Conservation (phyloP, 2,113 vertebrate genomes). For the Balaeniceps rex region DNA sequence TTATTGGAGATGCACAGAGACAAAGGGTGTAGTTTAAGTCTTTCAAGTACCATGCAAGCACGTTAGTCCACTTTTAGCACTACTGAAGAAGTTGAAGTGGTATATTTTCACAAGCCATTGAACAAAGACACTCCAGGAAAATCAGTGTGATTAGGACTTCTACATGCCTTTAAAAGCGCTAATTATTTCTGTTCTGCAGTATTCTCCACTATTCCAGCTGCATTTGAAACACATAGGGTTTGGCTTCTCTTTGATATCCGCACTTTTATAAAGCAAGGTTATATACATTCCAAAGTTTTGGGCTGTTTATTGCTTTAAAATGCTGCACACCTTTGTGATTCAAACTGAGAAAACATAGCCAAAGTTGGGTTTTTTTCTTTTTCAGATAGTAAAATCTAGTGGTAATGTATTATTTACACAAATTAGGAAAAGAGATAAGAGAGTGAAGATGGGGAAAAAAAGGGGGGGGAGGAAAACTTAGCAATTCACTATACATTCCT, state of each 20-base stretch:
- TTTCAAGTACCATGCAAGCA: background rate
- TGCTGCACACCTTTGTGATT: background rate
- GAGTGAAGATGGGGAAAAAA: background rate
- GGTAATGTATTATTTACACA: background rate
- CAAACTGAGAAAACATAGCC: background rate
- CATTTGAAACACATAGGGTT: background rate
- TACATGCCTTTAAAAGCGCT: background rate
- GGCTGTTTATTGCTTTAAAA: background rate
- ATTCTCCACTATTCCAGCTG: background rate
- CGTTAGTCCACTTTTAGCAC: fast-evolving
- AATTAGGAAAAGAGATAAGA: background rate
- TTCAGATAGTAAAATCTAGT: background rate
- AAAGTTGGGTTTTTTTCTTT: background rate
- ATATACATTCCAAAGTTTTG: background rate
- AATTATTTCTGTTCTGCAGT: background rate
- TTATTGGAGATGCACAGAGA: background rate
- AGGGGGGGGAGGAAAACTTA: background rate
- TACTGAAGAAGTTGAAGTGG: background rate
- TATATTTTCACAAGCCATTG: background rate
- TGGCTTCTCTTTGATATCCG: background rate
- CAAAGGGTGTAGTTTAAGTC: background rate
- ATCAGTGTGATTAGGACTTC: background rate
- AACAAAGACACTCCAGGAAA: background rate
- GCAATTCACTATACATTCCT: background rate
- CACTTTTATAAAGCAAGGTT: background rate